These are phyloP conservation scores for Pseudomyrmex cubaensis DNA, from an alignment of 1,140 invertebrate species.

Conservation along the genomic window DNA sequence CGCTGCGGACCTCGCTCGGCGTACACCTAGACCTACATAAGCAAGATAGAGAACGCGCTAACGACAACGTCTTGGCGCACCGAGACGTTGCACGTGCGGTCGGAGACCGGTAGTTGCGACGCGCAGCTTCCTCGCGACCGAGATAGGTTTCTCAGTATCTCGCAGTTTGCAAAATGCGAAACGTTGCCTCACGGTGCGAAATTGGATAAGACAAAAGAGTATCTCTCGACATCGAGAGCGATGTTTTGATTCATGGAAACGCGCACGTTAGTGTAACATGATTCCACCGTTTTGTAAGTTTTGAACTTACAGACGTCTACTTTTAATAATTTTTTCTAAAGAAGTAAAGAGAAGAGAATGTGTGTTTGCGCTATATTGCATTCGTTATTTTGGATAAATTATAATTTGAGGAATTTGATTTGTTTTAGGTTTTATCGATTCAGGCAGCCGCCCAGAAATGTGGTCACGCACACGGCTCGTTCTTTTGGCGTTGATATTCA, in stretches of 20 bases:
- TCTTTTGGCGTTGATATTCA: conserved; percentile 71
- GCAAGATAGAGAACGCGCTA: conserved; percentile 53
- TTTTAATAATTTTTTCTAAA: neutral
- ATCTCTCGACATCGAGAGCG: neutral
- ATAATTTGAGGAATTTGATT: neutral
- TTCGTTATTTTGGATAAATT: neutral
- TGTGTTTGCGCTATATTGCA: neutral
- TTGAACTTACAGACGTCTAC: neutral
- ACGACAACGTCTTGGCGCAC: conserved; percentile 41
- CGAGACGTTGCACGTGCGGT: conserved; percentile 56
- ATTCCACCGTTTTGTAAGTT: neutral
- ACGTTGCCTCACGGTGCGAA: neutral
- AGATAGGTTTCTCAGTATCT: conserved; percentile 2
- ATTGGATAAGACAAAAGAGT: neutral
- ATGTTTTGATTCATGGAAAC: conserved; percentile 5
- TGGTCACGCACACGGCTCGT: conserved; percentile 74
- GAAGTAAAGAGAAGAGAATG: neutral
- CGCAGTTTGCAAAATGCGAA: conserved; percentile 9
- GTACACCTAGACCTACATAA: conserved; percentile 78
- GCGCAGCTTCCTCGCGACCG: conserved; percentile 11
- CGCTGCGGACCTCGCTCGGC: conserved; percentile 61
- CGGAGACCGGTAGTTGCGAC: conserved; percentile 14
- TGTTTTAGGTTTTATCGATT: conserved; percentile 51
- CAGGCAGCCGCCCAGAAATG: conserved; percentile 77
- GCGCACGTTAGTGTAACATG: neutral